Percentiles rank a stretch among this genome's conserved stretches.
Conservation (phyloP, 2,888 invertebrate genomes). For the Pammene aurita region DNA sequence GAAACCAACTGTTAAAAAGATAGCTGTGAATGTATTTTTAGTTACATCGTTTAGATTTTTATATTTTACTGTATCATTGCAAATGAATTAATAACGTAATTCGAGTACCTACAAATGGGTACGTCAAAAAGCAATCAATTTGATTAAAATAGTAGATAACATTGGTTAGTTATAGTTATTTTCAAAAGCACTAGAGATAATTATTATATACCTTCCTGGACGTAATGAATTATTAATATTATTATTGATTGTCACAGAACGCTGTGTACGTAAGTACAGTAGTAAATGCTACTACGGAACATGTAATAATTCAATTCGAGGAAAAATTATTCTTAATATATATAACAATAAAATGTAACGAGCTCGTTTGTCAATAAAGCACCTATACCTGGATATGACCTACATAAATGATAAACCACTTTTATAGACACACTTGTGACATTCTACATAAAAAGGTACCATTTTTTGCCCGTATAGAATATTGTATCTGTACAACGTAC, state of each 20-base stretch:
- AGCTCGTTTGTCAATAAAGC: no score
- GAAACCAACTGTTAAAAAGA: no score
- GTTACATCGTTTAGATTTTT: no score
- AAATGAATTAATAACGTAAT: neutral
- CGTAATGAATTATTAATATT: constrained; percentile 2
- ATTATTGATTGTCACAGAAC: constrained; percentile 7
- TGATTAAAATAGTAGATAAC: constrained; percentile 16
- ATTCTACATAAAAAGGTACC: no score
- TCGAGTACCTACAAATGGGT: neutral
- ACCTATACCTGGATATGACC: no score
- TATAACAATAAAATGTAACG: neutral
- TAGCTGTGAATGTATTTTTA: no score
- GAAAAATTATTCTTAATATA: neutral
- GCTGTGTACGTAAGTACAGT: no score
- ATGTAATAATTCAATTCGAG: neutral
- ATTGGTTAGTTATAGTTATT: neutral
- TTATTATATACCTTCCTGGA: neutral
- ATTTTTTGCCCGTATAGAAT: no score
- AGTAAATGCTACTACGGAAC: neutral
- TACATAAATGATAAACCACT: no score
- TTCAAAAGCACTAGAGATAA: constrained; percentile 9
- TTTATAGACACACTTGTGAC: no score
- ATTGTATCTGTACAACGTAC: no score
- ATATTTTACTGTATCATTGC: neutral
- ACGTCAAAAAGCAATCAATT: constrained; percentile 18